These are phyloP conservation scores for Antennarius maculatus DNA, from an alignment of 2,797 vertebrate genomes.

Conservation along the genomic window DNA sequence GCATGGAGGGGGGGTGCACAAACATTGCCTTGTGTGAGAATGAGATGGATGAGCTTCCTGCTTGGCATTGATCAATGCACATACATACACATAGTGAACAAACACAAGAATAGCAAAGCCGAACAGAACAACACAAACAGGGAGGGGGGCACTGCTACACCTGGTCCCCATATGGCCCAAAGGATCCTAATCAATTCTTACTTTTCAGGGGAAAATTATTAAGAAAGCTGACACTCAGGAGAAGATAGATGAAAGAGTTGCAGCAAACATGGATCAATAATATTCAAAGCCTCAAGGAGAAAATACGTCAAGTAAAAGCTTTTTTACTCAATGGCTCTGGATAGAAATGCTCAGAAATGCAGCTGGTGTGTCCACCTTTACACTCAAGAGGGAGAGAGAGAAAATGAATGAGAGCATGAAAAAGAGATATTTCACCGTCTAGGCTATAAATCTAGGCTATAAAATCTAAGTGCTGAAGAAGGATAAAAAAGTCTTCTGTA, in stretches of 20 bases:
- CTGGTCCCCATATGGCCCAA: constrained; percentile 62
- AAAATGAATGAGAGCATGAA: constrained; percentile 9
- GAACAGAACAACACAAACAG: constrained; percentile 32
- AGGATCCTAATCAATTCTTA: constrained; percentile 79
- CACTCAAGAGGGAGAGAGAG: constrained; percentile 10
- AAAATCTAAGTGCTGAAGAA: background rate
- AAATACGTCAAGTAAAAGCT: constrained; percentile 73
- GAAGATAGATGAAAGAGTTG: constrained; percentile 76
- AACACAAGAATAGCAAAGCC: constrained; percentile 22
- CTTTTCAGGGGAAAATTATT: constrained; percentile 80
- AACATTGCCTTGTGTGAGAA: constrained; percentile 31
- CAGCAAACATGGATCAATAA: constrained; percentile 82
- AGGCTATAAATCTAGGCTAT: background rate
- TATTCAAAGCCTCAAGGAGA: constrained; percentile 75
- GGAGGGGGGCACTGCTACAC: constrained; percentile 57
- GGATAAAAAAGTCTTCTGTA: background rate
- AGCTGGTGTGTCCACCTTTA: constrained; percentile 32
- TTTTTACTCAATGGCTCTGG: constrained; percentile 69
- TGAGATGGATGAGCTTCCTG: constrained; percentile 48
- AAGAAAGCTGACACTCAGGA: constrained; percentile 72
- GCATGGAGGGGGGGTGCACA: constrained; percentile 39
- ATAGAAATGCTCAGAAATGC: constrained; percentile 45
- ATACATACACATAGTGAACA: constrained; percentile 24
- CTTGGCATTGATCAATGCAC: constrained; percentile 67
- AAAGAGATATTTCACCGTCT: constrained; percentile 9